A percentile compares a stretch with the other conserved stretches of the same genome.
Evolutionary conservation across 2,113 vertebrate genomes (phyloP).

Genomic region (Perognathus longimembris): DNA sequence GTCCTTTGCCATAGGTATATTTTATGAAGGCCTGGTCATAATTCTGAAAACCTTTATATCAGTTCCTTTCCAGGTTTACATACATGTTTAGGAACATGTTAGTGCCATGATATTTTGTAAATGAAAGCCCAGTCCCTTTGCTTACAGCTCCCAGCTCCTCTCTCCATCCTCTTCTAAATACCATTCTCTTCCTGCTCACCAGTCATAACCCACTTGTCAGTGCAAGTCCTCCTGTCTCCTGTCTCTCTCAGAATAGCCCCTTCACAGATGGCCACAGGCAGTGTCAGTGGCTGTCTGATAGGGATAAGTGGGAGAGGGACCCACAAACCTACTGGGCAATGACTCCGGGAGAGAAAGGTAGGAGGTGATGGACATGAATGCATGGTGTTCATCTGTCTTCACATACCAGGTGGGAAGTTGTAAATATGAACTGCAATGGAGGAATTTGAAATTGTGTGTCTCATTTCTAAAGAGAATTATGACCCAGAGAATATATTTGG

Average conservation of each 20-base stretch:
- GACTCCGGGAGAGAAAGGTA: not conserved
- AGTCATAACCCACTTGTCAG: not conserved
- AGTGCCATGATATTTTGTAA: not conserved
- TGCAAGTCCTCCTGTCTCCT: no score
- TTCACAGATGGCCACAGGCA: not conserved
- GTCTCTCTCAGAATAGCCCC: not conserved
- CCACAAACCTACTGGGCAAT: not conserved
- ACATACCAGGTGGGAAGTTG: not conserved
- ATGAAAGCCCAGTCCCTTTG: not conserved
- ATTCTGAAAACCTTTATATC: not conserved
- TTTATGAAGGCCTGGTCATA: not conserved
- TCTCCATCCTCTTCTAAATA: not conserved
- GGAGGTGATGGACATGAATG: not conserved
- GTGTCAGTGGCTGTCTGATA: no score
- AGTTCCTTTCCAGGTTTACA: no score
- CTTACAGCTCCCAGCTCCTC: not conserved
- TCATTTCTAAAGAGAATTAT: slow-evolving; percentile 10
- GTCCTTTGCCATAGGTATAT: not conserved
- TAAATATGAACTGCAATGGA: slow-evolving; percentile 24
- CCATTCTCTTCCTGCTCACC: not conserved
- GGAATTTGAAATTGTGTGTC: not conserved
- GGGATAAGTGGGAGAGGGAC: not conserved
- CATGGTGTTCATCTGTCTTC: not conserved
- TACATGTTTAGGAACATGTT: not conserved
- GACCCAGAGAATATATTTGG: not conserved